Evolutionary conservation across 2,888 invertebrate species (phyloP).

Genomic region (Rugalucina vietnamica): DNA sequence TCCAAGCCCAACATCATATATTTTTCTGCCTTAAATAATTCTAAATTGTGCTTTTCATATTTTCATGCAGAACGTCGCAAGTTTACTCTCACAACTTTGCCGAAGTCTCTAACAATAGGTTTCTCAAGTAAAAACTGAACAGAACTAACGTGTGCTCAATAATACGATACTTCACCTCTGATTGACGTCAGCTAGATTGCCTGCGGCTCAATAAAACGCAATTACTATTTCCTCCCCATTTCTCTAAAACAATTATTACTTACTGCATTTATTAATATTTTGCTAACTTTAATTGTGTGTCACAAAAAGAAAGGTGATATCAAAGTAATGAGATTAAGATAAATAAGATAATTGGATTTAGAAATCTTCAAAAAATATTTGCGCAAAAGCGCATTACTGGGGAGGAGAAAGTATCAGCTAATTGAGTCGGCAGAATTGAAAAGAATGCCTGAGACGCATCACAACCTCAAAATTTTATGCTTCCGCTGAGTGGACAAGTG

Average conservation of each 20-base stretch:
- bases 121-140: constrained; percentile 66
- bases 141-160: constrained; percentile 80
- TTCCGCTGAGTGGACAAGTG: constrained; percentile 80
- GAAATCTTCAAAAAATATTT: background rate
- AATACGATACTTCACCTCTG: constrained; percentile 78
- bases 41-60: constrained; percentile 37
- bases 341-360: too few relatives aligned
- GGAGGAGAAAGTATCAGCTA: constrained; percentile 77
- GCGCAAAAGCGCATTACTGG: constrained; percentile 37
- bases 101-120: constrained; percentile 8
- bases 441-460: constrained; percentile 82
- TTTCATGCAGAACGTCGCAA: constrained; percentile 42
- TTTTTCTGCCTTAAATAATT: constrained; percentile 38
- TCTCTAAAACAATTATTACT: too few relatives aligned
- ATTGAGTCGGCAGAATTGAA: constrained; percentile 81
- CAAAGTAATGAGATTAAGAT: too few relatives aligned
- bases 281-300: background rate
- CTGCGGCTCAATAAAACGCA: constrained; percentile 76
- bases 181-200: constrained; percentile 82
- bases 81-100: constrained; percentile 30
- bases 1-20: constrained; percentile 25
- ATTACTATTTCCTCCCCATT: constrained; percentile 69
- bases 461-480: constrained; percentile 75
- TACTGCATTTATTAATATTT: background rate
- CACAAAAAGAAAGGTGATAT: too few relatives aligned